phyloP scores from a whole-genome alignment of 2,888 invertebrate species.

The Aproaerema taeniolella region DNA sequence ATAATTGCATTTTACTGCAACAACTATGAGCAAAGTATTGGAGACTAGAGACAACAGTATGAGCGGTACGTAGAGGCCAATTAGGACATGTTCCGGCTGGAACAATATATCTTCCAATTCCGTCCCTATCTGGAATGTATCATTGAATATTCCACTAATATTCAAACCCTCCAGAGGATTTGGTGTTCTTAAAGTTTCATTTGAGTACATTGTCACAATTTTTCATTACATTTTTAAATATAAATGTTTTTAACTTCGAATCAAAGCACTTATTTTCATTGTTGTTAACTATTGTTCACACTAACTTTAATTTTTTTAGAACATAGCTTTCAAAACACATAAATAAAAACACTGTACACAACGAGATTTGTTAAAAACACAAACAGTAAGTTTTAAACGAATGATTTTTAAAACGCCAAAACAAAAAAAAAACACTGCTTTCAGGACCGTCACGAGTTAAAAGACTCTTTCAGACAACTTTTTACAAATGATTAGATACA shows the following conservation, averaged over 20 bases:
- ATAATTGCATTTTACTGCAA: conserved; percentile 82
- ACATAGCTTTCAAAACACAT: no score
- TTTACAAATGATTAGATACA: no score
- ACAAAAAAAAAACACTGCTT: no score
- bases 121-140: conserved; percentile 38
- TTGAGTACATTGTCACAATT: not conserved
- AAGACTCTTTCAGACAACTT: no score
- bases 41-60: conserved; percentile 79
- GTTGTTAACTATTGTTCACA: no score
- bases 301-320: no score
- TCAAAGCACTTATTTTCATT: not conserved
- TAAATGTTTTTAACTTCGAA: not conserved
- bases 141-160: conserved; percentile 30
- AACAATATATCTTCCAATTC: conserved; percentile 62
- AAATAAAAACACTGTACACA: no score
- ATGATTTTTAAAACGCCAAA: no score
- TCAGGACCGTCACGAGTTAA: no score
- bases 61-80: conserved; percentile 80
- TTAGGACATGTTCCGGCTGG: conserved; percentile 68
- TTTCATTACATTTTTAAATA: not conserved
- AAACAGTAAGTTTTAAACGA: no score
- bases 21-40: conserved; percentile 81
- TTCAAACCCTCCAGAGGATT: conserved; percentile 25
- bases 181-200: conserved; percentile 13
- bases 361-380: no score